Conservation (phyloP, 1,140 invertebrate genomes). For the Cotesia glomerata region DNA sequence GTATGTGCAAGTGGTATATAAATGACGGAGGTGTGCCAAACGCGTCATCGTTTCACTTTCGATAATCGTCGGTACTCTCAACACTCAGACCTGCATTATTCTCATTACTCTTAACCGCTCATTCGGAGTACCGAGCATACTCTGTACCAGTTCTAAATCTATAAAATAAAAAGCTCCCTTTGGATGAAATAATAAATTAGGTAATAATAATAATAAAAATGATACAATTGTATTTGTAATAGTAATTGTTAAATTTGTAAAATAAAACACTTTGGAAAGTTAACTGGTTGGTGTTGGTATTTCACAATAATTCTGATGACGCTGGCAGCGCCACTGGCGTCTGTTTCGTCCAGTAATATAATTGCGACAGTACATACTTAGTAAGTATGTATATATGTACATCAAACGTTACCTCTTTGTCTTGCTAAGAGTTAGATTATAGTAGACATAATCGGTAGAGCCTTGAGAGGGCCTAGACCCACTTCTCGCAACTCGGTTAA, state of each 20-base stretch:
- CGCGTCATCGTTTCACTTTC: conserved; percentile 35
- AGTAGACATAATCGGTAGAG: conserved; percentile 10
- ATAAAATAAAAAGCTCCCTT: too few relatives aligned
- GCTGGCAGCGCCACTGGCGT: conserved; percentile 10
- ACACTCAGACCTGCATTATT: neutral
- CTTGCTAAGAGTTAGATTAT: conserved; percentile 44
- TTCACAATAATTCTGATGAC: conserved; percentile 22
- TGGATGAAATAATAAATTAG: too few relatives aligned
- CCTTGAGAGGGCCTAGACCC: conserved; percentile 53
- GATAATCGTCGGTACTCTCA: conserved; percentile 24
- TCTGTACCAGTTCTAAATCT: too few relatives aligned
- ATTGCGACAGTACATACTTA: conserved; percentile 52
- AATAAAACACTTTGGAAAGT: conserved; percentile 22
- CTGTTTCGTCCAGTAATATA: conserved; percentile 28
- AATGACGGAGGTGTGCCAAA: conserved; percentile 30
- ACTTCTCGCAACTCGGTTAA: conserved; percentile 32
- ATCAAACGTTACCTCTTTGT: neutral
- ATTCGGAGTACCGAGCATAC: too few relatives aligned
- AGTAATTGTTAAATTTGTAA: neutral
- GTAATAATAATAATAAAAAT: too few relatives aligned
- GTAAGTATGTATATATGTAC: conserved; percentile 21
- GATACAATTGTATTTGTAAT: neutral
- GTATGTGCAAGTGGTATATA: neutral
- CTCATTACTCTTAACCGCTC: neutral
- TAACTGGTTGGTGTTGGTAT: conserved; percentile 4